Base-by-base conservation (phyloP, 2,888 invertebrate species). In the Caenorhabditis wallacei region DNA sequence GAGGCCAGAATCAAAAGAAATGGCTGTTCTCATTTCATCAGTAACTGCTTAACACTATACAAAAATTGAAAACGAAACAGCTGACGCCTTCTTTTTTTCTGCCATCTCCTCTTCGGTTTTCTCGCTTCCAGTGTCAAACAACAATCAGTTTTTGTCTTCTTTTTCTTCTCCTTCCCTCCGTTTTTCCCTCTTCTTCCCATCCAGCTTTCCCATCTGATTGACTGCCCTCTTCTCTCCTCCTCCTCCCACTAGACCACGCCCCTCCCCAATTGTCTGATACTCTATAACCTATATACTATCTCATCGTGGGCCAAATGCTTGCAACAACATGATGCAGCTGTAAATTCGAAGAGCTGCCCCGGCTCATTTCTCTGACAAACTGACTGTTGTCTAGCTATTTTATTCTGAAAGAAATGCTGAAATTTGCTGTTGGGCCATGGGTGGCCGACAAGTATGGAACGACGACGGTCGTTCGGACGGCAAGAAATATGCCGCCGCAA, bases 381-480 rank as follows among this genome's bases (percentile, higher is more conserved):
- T 51, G 53, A 53, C 35, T 40, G 70, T 72, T 57, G 22, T 16
- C 37, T 53, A 22, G 57, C 8, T 66, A 8, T 26, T 43, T 18
- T 18, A 35, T 18, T 68, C 48, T 35, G 18, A 8, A 43, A 18
- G 75, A 68, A 63, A 89, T 89, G 89, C 83, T 89, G 22, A 89
- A 89, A 80, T 89, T 89, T 71, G 89, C 89, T 1, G 88, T 89
- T 10, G 88, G 87, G 1, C 88, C 88, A 1, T 89, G 89, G 89
- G 87, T 86, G 40, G 85, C 86, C 43, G 78, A 84, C 35, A 85
- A 84, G 43, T 86, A 86, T 16, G 86, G 86, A 54, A 68, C 74
- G 26, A 48, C 68, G 46, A 70, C 30, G 18, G 69, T 72, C 5
- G 61, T 56, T 1, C 37, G 63, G 0, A 63, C 57, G 7, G 63